Percentiles rank a stretch among this genome's conserved stretches.
Conservation (phyloP, 1,140 invertebrate species). For the Monochamus saltuarius region DNA sequence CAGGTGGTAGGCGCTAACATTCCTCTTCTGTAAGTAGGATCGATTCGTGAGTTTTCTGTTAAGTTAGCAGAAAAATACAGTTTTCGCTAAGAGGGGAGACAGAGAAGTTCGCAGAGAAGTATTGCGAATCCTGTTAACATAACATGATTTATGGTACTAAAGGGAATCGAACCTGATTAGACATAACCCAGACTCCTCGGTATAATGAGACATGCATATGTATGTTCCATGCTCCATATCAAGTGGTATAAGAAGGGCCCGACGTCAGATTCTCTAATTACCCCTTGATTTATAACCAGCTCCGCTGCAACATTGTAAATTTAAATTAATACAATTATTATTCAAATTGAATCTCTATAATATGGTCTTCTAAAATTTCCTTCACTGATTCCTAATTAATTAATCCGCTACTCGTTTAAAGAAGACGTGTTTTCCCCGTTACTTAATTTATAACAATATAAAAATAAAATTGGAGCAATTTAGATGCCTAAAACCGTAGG, state of each 20-base stretch:
- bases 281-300: slow-evolving; percentile 31
- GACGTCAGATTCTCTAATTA: slow-evolving; percentile 38
- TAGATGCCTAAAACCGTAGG: too few relatives aligned
- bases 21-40: too few relatives aligned
- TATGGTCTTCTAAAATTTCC: too few relatives aligned
- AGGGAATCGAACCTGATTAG: slow-evolving; percentile 32
- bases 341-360: slow-evolving; percentile 33
- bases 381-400: too few relatives aligned
- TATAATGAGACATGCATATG: slow-evolving; percentile 46
- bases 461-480: too few relatives aligned
- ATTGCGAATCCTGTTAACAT: slow-evolving; percentile 27
- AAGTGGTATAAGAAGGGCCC: slow-evolving; percentile 28
- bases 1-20: too few relatives aligned
- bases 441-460: too few relatives aligned
- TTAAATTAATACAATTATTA: slow-evolving; percentile 40
- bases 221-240: slow-evolving; percentile 31
- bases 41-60: too few relatives aligned
- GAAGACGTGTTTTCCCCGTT: too few relatives aligned
- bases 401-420: too few relatives aligned
- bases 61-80: too few relatives aligned
- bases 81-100: too few relatives aligned
- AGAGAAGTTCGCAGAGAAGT: slow-evolving; percentile 10
- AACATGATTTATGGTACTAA: slow-evolving; percentile 28
- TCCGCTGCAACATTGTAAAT: slow-evolving; percentile 27
- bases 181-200: slow-evolving; percentile 31